Evolutionary conservation across 2,888 invertebrate species (phyloP).

Genomic region (Listrodromus nycthemerus): DNA sequence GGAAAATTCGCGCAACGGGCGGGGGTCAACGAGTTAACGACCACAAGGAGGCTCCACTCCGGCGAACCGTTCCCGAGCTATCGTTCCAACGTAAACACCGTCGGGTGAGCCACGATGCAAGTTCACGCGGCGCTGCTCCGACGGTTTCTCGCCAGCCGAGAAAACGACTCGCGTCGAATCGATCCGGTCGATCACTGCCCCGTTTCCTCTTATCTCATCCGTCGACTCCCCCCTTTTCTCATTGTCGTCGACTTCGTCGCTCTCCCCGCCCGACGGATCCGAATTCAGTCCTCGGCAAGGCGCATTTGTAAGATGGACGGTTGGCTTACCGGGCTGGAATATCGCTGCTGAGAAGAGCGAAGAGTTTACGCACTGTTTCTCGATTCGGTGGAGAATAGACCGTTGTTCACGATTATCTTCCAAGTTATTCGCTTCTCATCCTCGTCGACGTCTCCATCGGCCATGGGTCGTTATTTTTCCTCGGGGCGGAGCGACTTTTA

Average conservation of each 20-base stretch:
- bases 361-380: background rate
- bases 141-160: background rate
- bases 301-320: background rate
- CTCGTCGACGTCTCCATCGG: background rate
- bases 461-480: background rate
- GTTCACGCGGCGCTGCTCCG: background rate
- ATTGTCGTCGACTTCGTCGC: constrained; percentile 7
- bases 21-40: constrained; percentile 30
- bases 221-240: constrained; percentile 28
- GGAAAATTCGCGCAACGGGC: background rate
- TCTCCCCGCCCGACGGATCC: constrained; percentile 28
- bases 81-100: background rate
- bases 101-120: background rate
- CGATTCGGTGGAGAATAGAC: background rate
- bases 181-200: constrained; percentile 26
- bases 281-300: background rate
- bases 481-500: background rate
- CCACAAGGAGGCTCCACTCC: constrained; percentile 37
- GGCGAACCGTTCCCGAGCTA: background rate
- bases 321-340: background rate
- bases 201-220: constrained; percentile 37
- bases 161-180: background rate
- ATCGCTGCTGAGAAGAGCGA: background rate
- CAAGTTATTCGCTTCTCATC: background rate
- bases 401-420: background rate